Evolutionary conservation across 2,888 invertebrate species (phyloP).

Genomic region (Leucoptera coffeella): DNA sequence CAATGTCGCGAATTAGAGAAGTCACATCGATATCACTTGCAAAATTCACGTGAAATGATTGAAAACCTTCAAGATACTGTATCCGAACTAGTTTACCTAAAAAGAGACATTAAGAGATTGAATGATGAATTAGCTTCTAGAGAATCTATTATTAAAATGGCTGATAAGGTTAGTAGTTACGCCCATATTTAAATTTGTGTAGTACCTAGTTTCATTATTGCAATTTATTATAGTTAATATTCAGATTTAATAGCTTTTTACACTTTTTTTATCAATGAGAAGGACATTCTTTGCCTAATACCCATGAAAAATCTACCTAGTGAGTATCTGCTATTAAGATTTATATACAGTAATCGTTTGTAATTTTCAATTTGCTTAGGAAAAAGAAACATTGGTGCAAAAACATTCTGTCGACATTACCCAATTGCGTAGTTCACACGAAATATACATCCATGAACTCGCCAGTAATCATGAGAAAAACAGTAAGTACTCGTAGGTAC

Average conservation of each 20-base stretch:
- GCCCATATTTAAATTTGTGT: no score
- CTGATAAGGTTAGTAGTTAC: no score
- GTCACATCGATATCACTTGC: constrained; percentile 32
- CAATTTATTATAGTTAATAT: no score
- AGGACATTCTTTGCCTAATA: no score
- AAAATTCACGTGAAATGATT: constrained; percentile 37
- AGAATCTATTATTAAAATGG: constrained; percentile 15
- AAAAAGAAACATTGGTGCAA: constrained; percentile 19
- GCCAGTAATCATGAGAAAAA: constrained; percentile 19
- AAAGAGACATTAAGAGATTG: constrained; percentile 28
- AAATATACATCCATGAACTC: constrained; percentile 22
- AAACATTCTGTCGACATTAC: constrained; percentile 17
- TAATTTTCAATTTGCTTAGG: constrained; percentile 13
- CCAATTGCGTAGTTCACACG: constrained; percentile 18
- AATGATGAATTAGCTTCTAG: constrained; percentile 23
- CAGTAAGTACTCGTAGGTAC: no score
- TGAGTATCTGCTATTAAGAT: no score
- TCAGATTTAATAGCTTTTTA: no score
- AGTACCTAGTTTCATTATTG: neutral
- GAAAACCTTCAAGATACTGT: constrained; percentile 37
- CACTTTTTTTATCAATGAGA: no score
- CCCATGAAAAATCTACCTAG: no score
- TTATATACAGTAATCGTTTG: no score
- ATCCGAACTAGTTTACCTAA: constrained; percentile 33
- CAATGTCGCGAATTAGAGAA: constrained; percentile 33